A percentile compares a stretch with the other conserved stretches of the same genome.
phyloP scores from a whole-genome alignment of 2,888 invertebrate genomes.

The Metacarcinus magister region DNA sequence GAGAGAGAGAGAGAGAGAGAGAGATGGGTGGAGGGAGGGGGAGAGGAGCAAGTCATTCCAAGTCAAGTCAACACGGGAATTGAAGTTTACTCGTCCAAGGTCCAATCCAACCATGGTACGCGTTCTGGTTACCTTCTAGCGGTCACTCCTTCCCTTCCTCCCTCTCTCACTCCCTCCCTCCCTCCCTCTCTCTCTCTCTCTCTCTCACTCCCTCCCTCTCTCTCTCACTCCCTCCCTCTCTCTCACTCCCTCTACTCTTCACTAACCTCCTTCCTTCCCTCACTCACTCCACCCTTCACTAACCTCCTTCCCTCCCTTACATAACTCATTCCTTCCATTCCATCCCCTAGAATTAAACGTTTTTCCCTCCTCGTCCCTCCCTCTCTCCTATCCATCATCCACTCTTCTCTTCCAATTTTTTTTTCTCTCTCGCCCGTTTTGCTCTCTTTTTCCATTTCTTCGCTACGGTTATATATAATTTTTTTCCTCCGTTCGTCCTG shows the following conservation, averaged over 20 bases:
- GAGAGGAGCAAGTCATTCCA: neutral
- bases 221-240: too few relatives aligned
- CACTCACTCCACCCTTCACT: neutral
- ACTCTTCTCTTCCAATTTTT: too few relatives aligned
- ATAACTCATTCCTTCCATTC: neutral
- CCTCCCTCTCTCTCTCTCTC: neutral
- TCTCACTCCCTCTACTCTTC: too few relatives aligned
- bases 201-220: neutral
- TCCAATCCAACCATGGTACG: neutral
- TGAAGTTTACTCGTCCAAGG: constrained; percentile 3
- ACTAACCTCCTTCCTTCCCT: too few relatives aligned
- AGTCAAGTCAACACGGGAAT: neutral
- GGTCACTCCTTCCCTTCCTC: neutral
- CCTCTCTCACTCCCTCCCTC: neutral
- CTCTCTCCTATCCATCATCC: neutral
- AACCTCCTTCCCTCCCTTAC: neutral
- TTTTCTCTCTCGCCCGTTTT: too few relatives aligned
- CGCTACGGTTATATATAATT: neutral
- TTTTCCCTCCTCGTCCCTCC: neutral
- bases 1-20: neutral
- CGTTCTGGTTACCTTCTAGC: neutral
- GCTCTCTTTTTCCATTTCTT: too few relatives aligned
- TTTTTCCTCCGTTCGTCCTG: neutral
- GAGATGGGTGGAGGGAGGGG: neutral
- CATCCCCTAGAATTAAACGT: neutral